Evolutionary conservation across 2,797 vertebrate species (phyloP), one percentile per base, ranked within the genome.

Genomic region (Sciaenops ocellatus): DNA sequence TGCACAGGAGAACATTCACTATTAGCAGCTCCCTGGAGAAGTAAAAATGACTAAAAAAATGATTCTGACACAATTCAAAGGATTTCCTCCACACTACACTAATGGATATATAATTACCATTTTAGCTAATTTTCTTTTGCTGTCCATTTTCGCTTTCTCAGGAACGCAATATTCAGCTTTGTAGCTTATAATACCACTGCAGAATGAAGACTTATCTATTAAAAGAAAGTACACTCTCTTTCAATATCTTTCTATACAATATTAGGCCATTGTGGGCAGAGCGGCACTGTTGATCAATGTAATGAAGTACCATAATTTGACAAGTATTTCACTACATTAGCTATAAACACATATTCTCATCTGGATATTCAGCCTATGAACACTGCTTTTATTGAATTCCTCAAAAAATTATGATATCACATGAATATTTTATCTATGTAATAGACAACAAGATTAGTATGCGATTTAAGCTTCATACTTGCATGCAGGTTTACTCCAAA

Each of bases 1-100:
- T 42, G 62, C 55, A 70, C 12, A 22, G 56, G 1, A 62, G 56
- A 76, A 56, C 52, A 82, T 75, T 69, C 6, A 74, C 47, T 16
- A 57, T 66, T 61, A 65, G 78, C 56, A 34, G 34, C 22, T 59
- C 51, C 2, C 47, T 9, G 24, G 16, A 41, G 20, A 24, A 78
- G 56, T 15, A 48, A n/a, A 3, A 61, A 44, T 13, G 28, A 9
- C 5, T 26, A 34, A 65, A 76, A 55, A 28, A 22, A 42, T 18
- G 13, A 44, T 22, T 12, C 34, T 24, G 18, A n/a, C n/a, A 28
- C 6, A 18, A 44, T 26, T 54, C 22, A 73, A 59, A 57, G 22
- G 7, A 41, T n/a, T 46, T 47, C 34, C 8, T 52, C 6, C 11
- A 28, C 17, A 15, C 12, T 22, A 22, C 11, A 9, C 34, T 38